Percentiles rank a stretch among this genome's conserved stretches.
Evolutionary conservation across 1,140 invertebrate species (phyloP).

Genomic region (Neodiprion virginianus): DNA sequence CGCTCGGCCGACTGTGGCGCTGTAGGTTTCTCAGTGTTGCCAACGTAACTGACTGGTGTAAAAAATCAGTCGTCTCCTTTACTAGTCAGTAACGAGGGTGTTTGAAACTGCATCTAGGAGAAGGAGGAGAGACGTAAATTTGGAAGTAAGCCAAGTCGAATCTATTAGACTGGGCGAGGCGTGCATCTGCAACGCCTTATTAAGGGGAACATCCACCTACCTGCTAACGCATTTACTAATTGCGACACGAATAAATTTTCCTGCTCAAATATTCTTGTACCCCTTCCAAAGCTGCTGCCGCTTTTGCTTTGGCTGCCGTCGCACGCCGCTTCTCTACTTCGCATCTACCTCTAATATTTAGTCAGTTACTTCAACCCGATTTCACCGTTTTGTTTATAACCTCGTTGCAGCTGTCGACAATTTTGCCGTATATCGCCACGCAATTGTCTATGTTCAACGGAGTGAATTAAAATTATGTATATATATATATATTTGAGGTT

Average conservation of each 20-base stretch:
- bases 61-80: too few relatives aligned
- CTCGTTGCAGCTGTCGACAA: too few relatives aligned
- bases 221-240: constrained; percentile 30
- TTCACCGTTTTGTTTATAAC: too few relatives aligned
- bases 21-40: too few relatives aligned
- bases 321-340: constrained; percentile 9
- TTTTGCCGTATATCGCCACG: too few relatives aligned
- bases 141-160: constrained; percentile 30
- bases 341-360: background rate
- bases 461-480: too few relatives aligned
- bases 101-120: background rate
- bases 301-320: background rate
- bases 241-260: constrained; percentile 21
- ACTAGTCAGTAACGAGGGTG: background rate
- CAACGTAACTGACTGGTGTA: too few relatives aligned
- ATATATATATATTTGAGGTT: too few relatives aligned
- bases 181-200: constrained; percentile 32
- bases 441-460: too few relatives aligned
- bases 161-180: constrained; percentile 33
- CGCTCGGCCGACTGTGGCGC: too few relatives aligned
- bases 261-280: background rate
- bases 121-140: constrained; percentile 12
- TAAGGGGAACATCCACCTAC: constrained; percentile 17
- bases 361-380: too few relatives aligned
- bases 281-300: background rate